Evolutionary conservation across 2,797 vertebrate species (phyloP).

Genomic region (Liasis olivaceus): DNA sequence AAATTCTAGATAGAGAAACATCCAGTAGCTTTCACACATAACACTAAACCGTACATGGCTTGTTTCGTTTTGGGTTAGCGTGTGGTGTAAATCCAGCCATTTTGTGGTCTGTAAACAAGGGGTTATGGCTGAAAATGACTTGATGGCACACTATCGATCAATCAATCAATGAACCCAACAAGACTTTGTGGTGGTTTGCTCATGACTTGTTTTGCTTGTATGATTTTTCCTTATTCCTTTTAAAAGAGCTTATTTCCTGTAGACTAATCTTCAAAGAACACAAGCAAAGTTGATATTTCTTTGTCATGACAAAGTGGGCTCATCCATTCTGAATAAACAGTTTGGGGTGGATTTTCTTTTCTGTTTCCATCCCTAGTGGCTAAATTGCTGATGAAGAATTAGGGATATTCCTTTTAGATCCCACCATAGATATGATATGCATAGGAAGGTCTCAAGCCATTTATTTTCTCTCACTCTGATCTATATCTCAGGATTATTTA

Average conservation of each 20-base stretch:
- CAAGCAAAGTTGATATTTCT: background rate
- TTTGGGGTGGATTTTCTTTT: background rate
- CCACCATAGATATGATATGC: background rate
- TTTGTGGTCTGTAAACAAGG: background rate
- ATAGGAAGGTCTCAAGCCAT: too few relatives aligned
- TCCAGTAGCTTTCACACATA: background rate
- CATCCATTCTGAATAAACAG: background rate
- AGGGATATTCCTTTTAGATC: background rate
- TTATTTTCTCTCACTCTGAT: background rate
- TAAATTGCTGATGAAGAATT: background rate
- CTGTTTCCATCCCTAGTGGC: background rate
- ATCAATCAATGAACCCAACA: background rate
- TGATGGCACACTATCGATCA: background rate
- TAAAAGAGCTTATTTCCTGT: background rate
- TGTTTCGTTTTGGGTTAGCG: background rate
- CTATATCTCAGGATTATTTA: background rate
- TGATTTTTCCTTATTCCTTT: background rate
- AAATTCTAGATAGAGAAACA: background rate
- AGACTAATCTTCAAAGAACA: background rate
- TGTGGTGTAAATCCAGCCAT: background rate
- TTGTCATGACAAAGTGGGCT: background rate
- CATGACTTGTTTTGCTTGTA: too few relatives aligned
- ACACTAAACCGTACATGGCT: background rate
- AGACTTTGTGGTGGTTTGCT: background rate
- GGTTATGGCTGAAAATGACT: background rate